Conservation (phyloP, 2,797 vertebrate species). For the Columba guinea region DNA sequence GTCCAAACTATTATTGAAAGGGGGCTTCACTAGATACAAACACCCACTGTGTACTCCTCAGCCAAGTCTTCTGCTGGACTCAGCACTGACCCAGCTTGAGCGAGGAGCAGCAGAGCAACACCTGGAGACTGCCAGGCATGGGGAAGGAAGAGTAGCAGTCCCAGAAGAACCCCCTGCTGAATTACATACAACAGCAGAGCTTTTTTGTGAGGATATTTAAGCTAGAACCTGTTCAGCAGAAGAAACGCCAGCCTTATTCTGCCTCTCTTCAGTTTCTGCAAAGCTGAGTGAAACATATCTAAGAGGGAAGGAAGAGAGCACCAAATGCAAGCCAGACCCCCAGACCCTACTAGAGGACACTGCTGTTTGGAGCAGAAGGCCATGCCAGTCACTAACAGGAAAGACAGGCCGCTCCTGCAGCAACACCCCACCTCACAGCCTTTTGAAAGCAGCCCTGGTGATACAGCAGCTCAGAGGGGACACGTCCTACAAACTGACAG, state of each 20-base stretch:
- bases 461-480: background rate
- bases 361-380: background rate
- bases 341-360: background rate
- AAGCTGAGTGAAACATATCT: background rate
- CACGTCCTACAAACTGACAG: background rate
- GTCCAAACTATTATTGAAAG: background rate
- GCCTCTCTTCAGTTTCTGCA: background rate
- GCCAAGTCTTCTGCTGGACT: background rate
- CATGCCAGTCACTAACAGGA: background rate
- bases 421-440: background rate
- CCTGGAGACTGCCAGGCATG: accelerated
- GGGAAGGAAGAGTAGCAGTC: background rate
- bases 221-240: background rate
- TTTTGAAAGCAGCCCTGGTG: background rate
- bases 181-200: background rate
- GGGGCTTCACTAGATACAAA: background rate
- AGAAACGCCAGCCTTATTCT: background rate
- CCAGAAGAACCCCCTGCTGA: background rate
- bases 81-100: background rate
- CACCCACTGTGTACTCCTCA: background rate
- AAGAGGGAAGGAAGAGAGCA: background rate
- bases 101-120: background rate
- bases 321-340: background rate
- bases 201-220: background rate
- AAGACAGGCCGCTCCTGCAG: background rate